Base-by-base conservation (phyloP, 1,140 invertebrate genomes). In the Nasonia longicornis region DNA sequence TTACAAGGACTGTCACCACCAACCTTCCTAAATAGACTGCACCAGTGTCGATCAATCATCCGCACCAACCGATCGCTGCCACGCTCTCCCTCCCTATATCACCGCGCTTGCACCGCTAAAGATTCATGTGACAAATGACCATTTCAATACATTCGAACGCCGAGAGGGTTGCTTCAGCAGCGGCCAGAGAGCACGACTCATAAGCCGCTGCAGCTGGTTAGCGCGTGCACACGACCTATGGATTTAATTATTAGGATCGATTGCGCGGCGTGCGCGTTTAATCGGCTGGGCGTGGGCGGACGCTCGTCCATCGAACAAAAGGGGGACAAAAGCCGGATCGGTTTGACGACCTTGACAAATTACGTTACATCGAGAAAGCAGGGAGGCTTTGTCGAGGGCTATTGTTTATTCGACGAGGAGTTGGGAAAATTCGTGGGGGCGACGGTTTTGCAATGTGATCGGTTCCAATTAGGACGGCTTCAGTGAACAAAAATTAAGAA, bases 181-280 rank as follows among this genome's bases (percentile, higher is more conserved):
- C 29, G 14, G 26, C n/a, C 71, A 48, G 16, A 7, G 52, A 7
- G 52, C 20, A 58, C 52, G 20, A 58, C 52, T 58, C 52, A 20
- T 58, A 20, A 58, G 52, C 52, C 20, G 52, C 14, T 58, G 52
- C 48, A 52, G 48, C 48, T 52, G 20, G 29, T 35, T 26, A 20
- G 38, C 71, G 71, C 14, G 16, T 66, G 58, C 79, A 48, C 79
- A 75, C 58, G 79, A 81, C 78, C 80, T 84, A 85, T 85, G 83
- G 84, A 87, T 90, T 89, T 89, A 88, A 89, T 89, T 89, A 89
- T 89, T 85, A 70, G 83, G 83, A 88, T 88, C 88, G 87, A 89
- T 87, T 84, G 84, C 74, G 80, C 74, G 80, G 64, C 29, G 42
- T 67, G 26, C 86, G 84, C 86, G 84, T 86, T 88, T 88, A 89